phyloP scores from a whole-genome alignment of 1,140 invertebrate species.

The Steinernema feltiae region DNA sequence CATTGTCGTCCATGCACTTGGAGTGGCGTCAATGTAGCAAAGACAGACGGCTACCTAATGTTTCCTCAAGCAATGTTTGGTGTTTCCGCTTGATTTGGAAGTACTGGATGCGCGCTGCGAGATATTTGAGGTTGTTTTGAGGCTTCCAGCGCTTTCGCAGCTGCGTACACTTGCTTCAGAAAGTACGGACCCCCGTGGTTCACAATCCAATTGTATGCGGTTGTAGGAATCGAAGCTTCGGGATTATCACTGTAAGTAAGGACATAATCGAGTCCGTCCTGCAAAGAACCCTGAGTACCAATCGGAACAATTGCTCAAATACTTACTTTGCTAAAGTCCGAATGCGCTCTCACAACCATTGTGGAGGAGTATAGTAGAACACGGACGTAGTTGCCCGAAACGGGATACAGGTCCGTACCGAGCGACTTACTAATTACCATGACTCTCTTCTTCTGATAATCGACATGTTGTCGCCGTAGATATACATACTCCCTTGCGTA shows the following conservation, averaged over 20 bases:
- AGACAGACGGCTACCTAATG: too few relatives aligned
- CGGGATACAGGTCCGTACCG: slow-evolving; percentile 17
- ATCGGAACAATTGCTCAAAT: neutral
- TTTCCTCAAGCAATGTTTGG: slow-evolving; percentile 2
- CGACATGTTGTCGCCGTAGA: slow-evolving; percentile 31
- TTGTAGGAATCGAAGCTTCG: slow-evolving; percentile 60
- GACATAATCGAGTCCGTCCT: slow-evolving; percentile 63
- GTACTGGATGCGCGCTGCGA: neutral
- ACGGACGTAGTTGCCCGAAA: slow-evolving; percentile 36
- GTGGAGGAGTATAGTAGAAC: slow-evolving; percentile 45
- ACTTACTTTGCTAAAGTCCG: slow-evolving; percentile 20
- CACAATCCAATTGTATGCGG: slow-evolving; percentile 62
- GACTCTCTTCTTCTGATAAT: slow-evolving; percentile 36
- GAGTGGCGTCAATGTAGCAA: too few relatives aligned
- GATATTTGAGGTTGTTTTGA: neutral
- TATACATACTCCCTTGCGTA: slow-evolving; percentile 46
- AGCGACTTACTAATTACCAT: slow-evolving; percentile 37
- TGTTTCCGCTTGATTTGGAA: neutral
- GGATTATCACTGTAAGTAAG: slow-evolving; percentile 64
- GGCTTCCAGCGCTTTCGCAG: neutral
- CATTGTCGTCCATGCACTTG: too few relatives aligned
- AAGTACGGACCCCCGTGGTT: slow-evolving; percentile 57
- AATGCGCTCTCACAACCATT: slow-evolving; percentile 46
- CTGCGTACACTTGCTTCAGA: slow-evolving; percentile 36
- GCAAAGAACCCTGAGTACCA: slow-evolving; percentile 26